Percentiles rank a stretch among this genome's conserved stretches.
phyloP scores from a whole-genome alignment of 1,140 invertebrate genomes.

The Trinorchestia longiramus region DNA sequence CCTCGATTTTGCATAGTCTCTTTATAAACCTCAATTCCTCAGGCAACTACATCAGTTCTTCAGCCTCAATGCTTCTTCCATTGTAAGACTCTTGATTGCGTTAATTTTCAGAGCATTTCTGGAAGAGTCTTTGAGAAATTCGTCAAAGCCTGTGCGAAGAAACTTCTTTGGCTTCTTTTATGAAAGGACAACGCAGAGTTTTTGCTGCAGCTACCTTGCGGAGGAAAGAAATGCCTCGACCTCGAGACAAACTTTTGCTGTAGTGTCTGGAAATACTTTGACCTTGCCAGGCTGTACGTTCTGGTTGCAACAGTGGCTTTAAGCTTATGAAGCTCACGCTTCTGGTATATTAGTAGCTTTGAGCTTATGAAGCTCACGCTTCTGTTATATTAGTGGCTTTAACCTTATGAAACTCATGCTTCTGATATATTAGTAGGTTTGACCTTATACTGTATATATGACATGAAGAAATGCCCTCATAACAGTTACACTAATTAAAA shows the following conservation, averaged over 20 bases:
- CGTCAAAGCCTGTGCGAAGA: neutral
- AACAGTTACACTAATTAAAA: no score
- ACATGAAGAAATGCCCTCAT: no score
- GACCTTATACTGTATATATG: neutral
- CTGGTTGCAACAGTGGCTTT: neutral
- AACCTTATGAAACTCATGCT: neutral
- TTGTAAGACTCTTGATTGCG: neutral
- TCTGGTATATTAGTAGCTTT: neutral
- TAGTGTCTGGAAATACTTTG: neutral
- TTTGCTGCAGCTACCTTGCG: neutral
- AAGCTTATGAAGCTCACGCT: neutral
- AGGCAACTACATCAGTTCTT: neutral
- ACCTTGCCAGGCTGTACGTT: neutral
- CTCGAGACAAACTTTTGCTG: neutral
- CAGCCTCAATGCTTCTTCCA: neutral
- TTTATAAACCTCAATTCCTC: neutral
- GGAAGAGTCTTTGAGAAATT: neutral
- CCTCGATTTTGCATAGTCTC: neutral
- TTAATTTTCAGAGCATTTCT: neutral
- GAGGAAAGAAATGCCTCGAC: neutral
- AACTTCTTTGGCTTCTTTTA: neutral
- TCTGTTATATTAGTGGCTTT: neutral
- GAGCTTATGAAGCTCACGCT: neutral
- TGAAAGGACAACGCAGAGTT: neutral
- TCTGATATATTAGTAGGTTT: neutral